Base-by-base conservation (phyloP, 2,113 vertebrate genomes). In the Meles meles region DNA sequence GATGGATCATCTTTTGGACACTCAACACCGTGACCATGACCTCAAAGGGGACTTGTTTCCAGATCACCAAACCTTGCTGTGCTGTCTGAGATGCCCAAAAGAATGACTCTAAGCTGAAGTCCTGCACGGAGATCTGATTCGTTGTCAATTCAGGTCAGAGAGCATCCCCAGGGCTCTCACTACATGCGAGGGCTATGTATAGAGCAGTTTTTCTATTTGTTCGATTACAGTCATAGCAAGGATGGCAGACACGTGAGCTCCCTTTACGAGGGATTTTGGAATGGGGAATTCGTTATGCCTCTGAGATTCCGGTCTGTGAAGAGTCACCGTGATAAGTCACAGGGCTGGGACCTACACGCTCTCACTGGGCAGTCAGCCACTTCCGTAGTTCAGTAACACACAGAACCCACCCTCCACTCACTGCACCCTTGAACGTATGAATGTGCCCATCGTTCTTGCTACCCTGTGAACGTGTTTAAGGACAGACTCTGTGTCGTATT, bases 361-460 rank as follows among this genome's bases (percentile, higher is more conserved):
- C 59, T 80, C 47, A 29, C 21, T 27, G 44, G 47, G 25, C 12
- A 6, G 11, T 15, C 57, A 52, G 72, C 9, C 6, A 8, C 39
- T 44, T 72, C 13, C 14, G 23, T 0, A 21, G 71, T 31, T 47
- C 4, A 74, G 29, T 52, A 18, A 65, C 12, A 67, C 2, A 20
- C 23, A 72, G 72, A 74, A 74, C 20, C 29, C 57, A 27, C 31
- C n/a, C 9, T 31, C 34, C 7, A 21, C 72, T 47, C 17, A 0
- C 25, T 55, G 15, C 0, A 5, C 34, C 59, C 57, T 3, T 72
- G 55, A 71, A 13, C 2, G 23, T 39, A 49, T 71, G 74, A 72
- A 21, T 8, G 34, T 7, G 7, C 13, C 42, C 63, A 1, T 6
- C 0, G 0, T 18, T 85, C 88, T n/a, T 4, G 0, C n/a, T 25